Evolutionary conservation across 2,888 invertebrate species (phyloP).

Genomic region (Lasioglossum pauxillum): DNA sequence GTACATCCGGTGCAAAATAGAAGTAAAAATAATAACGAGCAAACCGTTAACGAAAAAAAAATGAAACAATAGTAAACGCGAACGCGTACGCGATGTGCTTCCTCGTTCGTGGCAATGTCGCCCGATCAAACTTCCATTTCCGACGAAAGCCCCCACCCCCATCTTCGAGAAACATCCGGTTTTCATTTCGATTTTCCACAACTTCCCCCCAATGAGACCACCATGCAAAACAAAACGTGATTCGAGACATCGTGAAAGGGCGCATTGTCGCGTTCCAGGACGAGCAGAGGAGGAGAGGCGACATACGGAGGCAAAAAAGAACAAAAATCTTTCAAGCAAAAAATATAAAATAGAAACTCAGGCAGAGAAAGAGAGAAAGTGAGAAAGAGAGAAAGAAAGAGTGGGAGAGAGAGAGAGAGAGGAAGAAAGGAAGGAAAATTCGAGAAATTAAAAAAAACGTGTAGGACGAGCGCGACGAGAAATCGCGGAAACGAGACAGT

Average conservation of each 20-base stretch:
- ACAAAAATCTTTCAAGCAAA: constrained; percentile 1
- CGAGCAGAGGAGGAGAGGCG: constrained; percentile 67
- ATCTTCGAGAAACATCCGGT: constrained; percentile 23
- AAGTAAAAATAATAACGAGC: neutral
- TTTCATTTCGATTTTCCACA: constrained; percentile 23
- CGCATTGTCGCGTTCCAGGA: constrained; percentile 63
- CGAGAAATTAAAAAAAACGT: constrained; percentile 32
- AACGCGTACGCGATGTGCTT: constrained; percentile 68
- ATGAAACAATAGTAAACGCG: constrained; percentile 41
- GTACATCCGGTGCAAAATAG: constrained; percentile 55
- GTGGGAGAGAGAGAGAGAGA: neutral
- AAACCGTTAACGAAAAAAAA: constrained; percentile 10
- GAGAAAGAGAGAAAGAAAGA: constrained; percentile 54
- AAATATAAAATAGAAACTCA: constrained; percentile 40
- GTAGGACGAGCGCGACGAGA: constrained; percentile 50
- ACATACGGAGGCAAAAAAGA: constrained; percentile 49
- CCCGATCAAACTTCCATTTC: constrained; percentile 46
- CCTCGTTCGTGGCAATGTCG: constrained; percentile 60
- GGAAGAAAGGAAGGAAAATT: constrained; percentile 51
- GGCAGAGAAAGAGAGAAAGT: constrained; percentile 50
- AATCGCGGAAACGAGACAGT: constrained; percentile 66
- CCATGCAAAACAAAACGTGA: constrained; percentile 4
- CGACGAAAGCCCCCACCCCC: constrained; percentile 33
- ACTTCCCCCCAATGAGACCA: neutral
- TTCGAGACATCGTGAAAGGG: constrained; percentile 29